Base-by-base conservation (phyloP, 92 coral and sea anemone species). In the Zoanthus sansibaricus region DNA sequence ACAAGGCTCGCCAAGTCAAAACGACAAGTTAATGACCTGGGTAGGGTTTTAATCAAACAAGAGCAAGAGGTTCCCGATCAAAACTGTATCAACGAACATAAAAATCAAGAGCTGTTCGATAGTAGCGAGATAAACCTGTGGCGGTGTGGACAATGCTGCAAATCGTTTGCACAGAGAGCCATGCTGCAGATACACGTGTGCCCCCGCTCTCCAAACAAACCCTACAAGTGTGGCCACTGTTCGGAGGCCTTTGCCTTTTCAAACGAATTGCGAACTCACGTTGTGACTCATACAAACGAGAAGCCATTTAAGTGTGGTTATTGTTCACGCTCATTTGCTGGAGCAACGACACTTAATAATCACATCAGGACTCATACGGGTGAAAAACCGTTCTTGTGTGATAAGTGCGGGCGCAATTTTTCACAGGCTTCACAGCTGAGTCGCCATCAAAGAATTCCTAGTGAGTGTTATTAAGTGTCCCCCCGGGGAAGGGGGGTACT, bases 311-410 rank as follows among this genome's bases (percentile, higher is more conserved):
- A 92, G 87, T 97, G 99, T 73, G 99, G 99, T 12, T 97, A 86
- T 85, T 97, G 99, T 79, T 92, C 96, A 76, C 95, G 99, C 72
- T 82, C 99, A 14, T 97, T 97, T 76, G 92, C 97, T 32, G 99
- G 99, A 17, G 96, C 99, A 31, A 97, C 99, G 14, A 97, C 99
- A 3, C 93, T 97, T 8, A 95, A 94, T 77, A 97, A 97, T 67
- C 99, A 97, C 83, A 96, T 97, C 12, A 91, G 99, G 31, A 95
- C 98, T 15, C 99, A 97, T 64, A 97, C 99, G 8, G 99, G 99
- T 15, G 99, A 97, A 85, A 92, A 92, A 85, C 99, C 99, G 30
- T 97, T 97, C 90, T 87, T 77, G 15, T 97, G 99, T 54, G 89
- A 91, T 56, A 97, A 92, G 56, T 97, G 99, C 91, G 91, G 92